These are phyloP conservation scores for Hippopotamus amphibius DNA, from an alignment of 2,113 vertebrate species.

Conservation along the genomic window DNA sequence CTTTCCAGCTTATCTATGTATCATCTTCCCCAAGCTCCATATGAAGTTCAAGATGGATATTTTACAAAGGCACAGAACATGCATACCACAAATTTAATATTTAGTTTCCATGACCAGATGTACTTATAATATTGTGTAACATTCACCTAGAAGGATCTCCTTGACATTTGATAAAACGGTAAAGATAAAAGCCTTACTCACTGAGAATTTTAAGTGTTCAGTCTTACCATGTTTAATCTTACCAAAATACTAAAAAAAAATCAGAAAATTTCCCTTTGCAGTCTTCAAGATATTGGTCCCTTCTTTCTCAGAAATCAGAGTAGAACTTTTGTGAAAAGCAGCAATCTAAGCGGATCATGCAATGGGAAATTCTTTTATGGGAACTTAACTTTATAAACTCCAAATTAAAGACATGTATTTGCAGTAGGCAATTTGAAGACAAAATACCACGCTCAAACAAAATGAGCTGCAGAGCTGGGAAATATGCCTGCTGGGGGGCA, in stretches of 20 bases:
- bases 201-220: not conserved
- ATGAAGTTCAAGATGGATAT: not conserved
- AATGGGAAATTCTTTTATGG: conserved; percentile 57
- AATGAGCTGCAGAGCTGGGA: not conserved
- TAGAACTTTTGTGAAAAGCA: conserved; percentile 22
- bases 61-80: not conserved
- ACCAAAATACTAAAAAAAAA: not conserved
- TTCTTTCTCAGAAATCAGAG: conserved; percentile 16
- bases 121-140: not conserved
- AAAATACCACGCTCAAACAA: conserved; percentile 35
- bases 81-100: not conserved
- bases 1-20: not conserved
- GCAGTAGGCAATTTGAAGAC: conserved; percentile 57
- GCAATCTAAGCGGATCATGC: conserved; percentile 19
- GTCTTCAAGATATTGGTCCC: not conserved
- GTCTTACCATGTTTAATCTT: not conserved
- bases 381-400: conserved; percentile 66
- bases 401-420: conserved; percentile 67
- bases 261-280: not conserved
- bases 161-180: not conserved
- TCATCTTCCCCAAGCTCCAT: not conserved
- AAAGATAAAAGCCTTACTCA: conserved; percentile 42
- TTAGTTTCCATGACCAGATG: not conserved
- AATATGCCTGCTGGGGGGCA: not conserved
- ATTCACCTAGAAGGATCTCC: not conserved